phyloP scores from a whole-genome alignment of 2,888 invertebrate species.

The Palloptera scutellata region DNA sequence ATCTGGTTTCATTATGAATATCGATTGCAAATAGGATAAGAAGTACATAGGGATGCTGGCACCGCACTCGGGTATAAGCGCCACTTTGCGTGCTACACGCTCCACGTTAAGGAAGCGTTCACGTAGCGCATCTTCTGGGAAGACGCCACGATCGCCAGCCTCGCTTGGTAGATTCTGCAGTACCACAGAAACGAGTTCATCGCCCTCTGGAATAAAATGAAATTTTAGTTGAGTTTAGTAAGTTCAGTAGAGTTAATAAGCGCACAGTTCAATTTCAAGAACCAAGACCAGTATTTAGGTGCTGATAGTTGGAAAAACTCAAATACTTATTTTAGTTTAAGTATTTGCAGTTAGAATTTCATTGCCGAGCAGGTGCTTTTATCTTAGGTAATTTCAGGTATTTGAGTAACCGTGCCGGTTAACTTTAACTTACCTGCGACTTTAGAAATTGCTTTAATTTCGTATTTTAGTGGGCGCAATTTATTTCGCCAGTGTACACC shows the following conservation, averaged over 20 bases:
- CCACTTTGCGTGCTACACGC: constrained; percentile 81
- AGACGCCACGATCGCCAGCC: constrained; percentile 82
- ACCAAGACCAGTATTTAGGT: background rate
- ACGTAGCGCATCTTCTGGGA: constrained; percentile 84
- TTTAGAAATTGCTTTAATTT: constrained; percentile 77
- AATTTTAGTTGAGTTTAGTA: background rate
- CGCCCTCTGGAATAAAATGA: constrained; percentile 66
- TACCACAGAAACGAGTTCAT: constrained; percentile 82
- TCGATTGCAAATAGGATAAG: constrained; percentile 89
- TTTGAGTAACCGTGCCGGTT: too few relatives aligned
- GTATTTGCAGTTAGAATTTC: too few relatives aligned
- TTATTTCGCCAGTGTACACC: constrained; percentile 68
- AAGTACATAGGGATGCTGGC: constrained; percentile 84
- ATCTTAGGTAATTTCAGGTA: too few relatives aligned
- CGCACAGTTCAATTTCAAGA: constrained; percentile 3
- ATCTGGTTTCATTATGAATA: constrained; percentile 75
- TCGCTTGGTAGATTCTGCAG: constrained; percentile 80
- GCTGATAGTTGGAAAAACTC: too few relatives aligned
- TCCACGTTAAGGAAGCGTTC: constrained; percentile 86
- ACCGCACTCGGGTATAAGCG: constrained; percentile 87
- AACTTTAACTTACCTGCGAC: constrained; percentile 75
- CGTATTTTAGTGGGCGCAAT: constrained; percentile 71
- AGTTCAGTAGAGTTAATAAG: constrained; percentile 7
- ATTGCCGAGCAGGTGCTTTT: too few relatives aligned
- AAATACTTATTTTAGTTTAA: too few relatives aligned